Evolutionary conservation across 2,888 invertebrate genomes (phyloP).

Genomic region (Drosophila recens): DNA sequence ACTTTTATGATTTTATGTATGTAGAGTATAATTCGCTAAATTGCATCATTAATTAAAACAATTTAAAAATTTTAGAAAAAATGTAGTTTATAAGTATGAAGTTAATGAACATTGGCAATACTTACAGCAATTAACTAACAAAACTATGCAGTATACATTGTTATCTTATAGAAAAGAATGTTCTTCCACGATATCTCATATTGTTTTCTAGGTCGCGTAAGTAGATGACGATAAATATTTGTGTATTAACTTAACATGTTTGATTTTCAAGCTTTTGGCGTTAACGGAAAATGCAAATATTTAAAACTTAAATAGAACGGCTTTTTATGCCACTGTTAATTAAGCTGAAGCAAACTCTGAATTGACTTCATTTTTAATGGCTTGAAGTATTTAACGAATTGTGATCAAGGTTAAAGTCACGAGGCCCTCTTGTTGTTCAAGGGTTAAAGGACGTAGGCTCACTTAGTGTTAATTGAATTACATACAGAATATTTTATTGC

Average conservation of each 20-base stretch:
- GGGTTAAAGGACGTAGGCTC: background rate
- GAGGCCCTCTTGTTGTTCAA: slow-evolving; percentile 7
- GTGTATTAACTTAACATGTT: background rate
- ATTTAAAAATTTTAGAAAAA: too few relatives aligned
- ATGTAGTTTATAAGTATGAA: too few relatives aligned
- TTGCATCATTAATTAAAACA: background rate
- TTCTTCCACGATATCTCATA: background rate
- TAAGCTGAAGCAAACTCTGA: background rate
- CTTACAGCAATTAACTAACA: too few relatives aligned
- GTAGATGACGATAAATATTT: background rate
- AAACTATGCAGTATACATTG: background rate
- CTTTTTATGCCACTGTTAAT: background rate
- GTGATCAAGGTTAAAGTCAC: slow-evolving; percentile 15
- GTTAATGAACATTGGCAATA: too few relatives aligned
- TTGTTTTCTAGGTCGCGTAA: background rate
- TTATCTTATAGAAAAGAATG: background rate
- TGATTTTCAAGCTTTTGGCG: background rate
- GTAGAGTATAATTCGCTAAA: background rate
- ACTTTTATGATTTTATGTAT: background rate
- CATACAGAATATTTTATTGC: slow-evolving; percentile 32
- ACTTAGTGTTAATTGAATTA: slow-evolving; percentile 67
- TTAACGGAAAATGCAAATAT: slow-evolving; percentile 10
- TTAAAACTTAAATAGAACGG: background rate
- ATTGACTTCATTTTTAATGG: background rate
- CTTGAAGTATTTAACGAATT: slow-evolving; percentile 17